These are phyloP conservation scores for Sinocyclocheilus maitianheensis DNA, from an alignment of 2,113 vertebrate species.

Conservation along the genomic window DNA sequence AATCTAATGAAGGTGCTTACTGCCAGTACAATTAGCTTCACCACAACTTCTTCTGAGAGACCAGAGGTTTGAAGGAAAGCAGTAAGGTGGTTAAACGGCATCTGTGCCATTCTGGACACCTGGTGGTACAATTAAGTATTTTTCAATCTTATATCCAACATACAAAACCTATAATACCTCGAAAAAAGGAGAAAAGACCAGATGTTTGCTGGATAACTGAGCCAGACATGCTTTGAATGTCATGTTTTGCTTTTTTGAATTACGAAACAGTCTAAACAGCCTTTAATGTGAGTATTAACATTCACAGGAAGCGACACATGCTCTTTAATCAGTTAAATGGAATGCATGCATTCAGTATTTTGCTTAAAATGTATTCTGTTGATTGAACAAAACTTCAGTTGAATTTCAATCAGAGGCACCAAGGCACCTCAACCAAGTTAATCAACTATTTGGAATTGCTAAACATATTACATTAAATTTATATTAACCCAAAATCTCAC, in stretches of 20 bases:
- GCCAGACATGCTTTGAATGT: conserved; percentile 11
- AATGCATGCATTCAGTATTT: conserved; percentile 25
- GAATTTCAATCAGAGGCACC: conserved; percentile 12
- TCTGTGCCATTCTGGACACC: not conserved
- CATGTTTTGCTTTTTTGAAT: conserved; percentile 37
- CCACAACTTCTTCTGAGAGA: conserved; percentile 1
- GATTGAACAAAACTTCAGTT: conserved; percentile 18
- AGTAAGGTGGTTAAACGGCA: not conserved
- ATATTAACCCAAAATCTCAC: conserved; percentile 29
- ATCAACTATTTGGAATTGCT: conserved; percentile 20
- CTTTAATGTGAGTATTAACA: conserved; percentile 16
- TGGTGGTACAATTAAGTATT: not conserved
- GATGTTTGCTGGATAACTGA: conserved; percentile 4
- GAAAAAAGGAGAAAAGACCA: not conserved
- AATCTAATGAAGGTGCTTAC: conserved; percentile 40
- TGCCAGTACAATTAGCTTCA: conserved; percentile 24
- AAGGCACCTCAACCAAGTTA: not conserved
- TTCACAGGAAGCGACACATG: conserved; percentile 15
- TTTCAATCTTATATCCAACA: not conserved
- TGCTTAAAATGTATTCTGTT: conserved; percentile 20
- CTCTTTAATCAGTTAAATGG: conserved; percentile 14
- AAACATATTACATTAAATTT: conserved; percentile 11
- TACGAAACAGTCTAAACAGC: not conserved
- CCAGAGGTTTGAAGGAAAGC: not conserved
- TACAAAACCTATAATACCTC: not conserved